phyloP scores from a whole-genome alignment of 1,140 invertebrate genomes.

The Batillaria attramentaria region DNA sequence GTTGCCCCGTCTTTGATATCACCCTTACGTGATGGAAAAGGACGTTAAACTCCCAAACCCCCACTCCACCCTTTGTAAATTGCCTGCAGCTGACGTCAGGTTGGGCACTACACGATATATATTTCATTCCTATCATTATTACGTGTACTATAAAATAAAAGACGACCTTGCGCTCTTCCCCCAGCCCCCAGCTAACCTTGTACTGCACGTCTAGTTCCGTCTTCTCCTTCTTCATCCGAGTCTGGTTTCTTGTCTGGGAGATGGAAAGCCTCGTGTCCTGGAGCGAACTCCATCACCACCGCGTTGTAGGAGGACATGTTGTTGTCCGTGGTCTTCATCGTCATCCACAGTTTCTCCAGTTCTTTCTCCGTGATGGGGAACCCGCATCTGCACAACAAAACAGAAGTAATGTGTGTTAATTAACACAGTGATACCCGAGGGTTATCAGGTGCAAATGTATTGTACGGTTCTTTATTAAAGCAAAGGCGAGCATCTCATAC shows the following conservation, averaged over 20 bases:
- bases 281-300: slow-evolving; percentile 56
- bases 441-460: background rate
- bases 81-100: too few species aligned
- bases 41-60: too few species aligned
- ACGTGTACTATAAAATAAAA: too few species aligned
- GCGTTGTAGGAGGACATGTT: slow-evolving; percentile 60
- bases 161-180: background rate
- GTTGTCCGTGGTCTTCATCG: slow-evolving; percentile 51
- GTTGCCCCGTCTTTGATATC: too few species aligned
- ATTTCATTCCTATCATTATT: too few species aligned
- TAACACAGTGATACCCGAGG: background rate
- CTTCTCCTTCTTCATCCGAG: background rate
- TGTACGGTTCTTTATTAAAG: background rate
- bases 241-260: background rate
- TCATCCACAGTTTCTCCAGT: slow-evolving; percentile 53
- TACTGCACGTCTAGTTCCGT: background rate
- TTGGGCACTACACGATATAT: too few species aligned
- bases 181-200: background rate
- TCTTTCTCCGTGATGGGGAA: slow-evolving; percentile 50
- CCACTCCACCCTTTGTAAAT: too few species aligned
- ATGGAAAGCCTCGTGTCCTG: too few species aligned
- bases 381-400: slow-evolving; percentile 53
- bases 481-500: background rate
- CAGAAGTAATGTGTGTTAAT: background rate
- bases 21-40: too few species aligned